phyloP scores from a whole-genome alignment of 2,113 vertebrate genomes.

The Silurus glanis region DNA sequence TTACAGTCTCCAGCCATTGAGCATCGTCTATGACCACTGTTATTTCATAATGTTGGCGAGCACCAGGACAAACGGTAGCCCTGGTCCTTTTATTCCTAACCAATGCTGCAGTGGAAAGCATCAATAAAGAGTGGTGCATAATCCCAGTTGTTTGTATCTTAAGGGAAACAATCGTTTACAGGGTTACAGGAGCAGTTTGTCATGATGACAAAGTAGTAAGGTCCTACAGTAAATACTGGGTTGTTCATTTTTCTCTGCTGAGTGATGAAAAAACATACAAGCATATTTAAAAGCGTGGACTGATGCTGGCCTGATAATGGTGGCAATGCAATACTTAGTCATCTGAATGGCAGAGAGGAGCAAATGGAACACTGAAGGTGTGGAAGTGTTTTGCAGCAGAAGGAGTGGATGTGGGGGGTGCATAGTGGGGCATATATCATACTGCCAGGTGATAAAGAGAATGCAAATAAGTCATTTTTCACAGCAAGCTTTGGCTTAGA shows the following conservation, averaged over 20 bases:
- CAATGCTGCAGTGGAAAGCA: constrained; percentile 31
- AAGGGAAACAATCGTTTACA: constrained; percentile 51
- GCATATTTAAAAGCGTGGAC: constrained; percentile 44
- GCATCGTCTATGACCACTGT: constrained; percentile 10
- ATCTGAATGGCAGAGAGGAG: constrained; percentile 36
- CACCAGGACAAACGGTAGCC: constrained; percentile 11
- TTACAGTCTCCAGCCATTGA: constrained; percentile 29
- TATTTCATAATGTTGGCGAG: constrained; percentile 15
- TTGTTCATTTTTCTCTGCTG: constrained; percentile 35
- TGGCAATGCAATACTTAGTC: constrained; percentile 36
- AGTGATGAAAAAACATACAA: constrained; percentile 47
- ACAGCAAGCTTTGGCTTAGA: constrained; percentile 20
- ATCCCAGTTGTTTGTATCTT: constrained; percentile 47
- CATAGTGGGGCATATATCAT: constrained; percentile 33
- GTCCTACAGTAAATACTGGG: constrained; percentile 47
- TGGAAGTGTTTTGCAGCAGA: constrained; percentile 30
- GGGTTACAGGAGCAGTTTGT: constrained; percentile 50
- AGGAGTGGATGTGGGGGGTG: constrained; percentile 23
- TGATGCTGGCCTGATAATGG: constrained; percentile 40
- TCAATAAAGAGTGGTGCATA: constrained; percentile 38
- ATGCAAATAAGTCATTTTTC: constrained; percentile 38
- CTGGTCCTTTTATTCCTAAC: constrained; percentile 25
- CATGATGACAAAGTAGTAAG: constrained; percentile 46
- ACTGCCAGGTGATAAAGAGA: constrained; percentile 47
- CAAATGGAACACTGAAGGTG: constrained; percentile 32